These are phyloP conservation scores for Sander lucioperca DNA, from an alignment of 2,113 vertebrate species.

Conservation along the genomic window DNA sequence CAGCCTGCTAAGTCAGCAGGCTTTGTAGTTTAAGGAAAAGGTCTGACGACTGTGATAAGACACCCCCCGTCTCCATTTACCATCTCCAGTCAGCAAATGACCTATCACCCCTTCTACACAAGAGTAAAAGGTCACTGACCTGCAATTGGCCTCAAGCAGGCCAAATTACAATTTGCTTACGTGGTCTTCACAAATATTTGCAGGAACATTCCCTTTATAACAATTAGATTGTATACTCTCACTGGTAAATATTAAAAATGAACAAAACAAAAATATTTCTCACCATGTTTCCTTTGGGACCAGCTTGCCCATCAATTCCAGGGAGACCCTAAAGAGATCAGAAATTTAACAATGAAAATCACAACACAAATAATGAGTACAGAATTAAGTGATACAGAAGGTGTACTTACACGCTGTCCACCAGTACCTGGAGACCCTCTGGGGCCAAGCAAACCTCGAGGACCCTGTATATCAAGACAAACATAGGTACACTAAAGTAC, in stretches of 20 bases:
- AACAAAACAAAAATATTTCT: slow-evolving; percentile 62
- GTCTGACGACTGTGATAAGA: neutral
- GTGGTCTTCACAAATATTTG: slow-evolving; percentile 29
- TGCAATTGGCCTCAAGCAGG: slow-evolving; percentile 13
- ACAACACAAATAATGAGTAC: neutral
- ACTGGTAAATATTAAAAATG: neutral
- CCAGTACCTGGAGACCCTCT: slow-evolving; percentile 91
- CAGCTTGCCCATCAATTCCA: slow-evolving; percentile 92
- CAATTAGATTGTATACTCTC: neutral
- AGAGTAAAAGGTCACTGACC: slow-evolving; percentile 36
- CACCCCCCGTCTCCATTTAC: neutral
- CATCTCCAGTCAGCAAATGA: slow-evolving; percentile 17
- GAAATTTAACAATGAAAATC: slow-evolving; percentile 6
- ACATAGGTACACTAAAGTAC: neutral
- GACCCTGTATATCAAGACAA: slow-evolving; percentile 85
- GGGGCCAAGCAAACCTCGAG: slow-evolving; percentile 93
- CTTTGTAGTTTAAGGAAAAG: neutral
- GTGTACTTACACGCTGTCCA: slow-evolving; percentile 92
- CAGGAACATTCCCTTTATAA: neutral
- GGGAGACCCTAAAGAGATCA: slow-evolving; percentile 87
- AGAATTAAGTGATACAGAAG: neutral
- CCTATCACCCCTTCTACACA: slow-evolving; percentile 20
- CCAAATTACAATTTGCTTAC: slow-evolving; percentile 24
- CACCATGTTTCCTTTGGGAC: slow-evolving; percentile 98
- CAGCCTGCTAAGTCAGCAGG: neutral